These are phyloP conservation scores for Mayetiola destructor DNA, from an alignment of 2,888 invertebrate species.

Conservation along the genomic window DNA sequence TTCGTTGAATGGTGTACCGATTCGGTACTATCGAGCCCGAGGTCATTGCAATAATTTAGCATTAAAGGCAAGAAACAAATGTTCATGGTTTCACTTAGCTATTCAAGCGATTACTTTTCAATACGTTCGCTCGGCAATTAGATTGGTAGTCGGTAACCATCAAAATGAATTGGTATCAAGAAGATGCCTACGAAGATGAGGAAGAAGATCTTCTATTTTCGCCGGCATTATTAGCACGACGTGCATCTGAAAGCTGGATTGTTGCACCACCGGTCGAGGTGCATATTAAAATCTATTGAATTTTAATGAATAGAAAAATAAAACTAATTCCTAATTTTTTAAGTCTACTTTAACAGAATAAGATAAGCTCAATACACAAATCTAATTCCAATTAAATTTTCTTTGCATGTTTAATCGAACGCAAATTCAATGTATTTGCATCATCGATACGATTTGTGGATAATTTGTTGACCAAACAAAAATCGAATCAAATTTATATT, in stretches of 20 bases:
- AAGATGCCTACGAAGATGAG: constrained; percentile 65
- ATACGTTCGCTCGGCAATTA: too few species aligned
- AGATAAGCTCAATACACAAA: neutral
- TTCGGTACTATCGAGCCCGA: too few species aligned
- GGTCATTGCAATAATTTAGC: neutral
- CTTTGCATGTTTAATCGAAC: neutral
- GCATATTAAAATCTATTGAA: constrained; percentile 23
- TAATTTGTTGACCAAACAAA: neutral
- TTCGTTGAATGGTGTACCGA: neutral
- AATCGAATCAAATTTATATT: neutral
- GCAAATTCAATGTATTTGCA: neutral
- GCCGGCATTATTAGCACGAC: constrained; percentile 69
- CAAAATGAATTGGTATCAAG: constrained; percentile 62
- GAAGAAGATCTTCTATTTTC: constrained; percentile 77
- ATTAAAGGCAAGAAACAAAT: neutral
- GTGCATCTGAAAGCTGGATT: constrained; percentile 83
- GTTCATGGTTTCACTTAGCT: neutral
- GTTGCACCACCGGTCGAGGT: constrained; percentile 79
- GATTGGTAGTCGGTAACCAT: constrained; percentile 15
- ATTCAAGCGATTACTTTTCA: neutral
- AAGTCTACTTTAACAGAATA: too few species aligned
- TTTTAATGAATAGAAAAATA: neutral
- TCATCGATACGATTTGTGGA: too few species aligned
- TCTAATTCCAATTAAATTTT: too few species aligned
- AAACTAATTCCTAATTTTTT: too few species aligned